A percentile compares a stretch with the other conserved stretches of the same genome.
Evolutionary conservation across 1,140 invertebrate genomes (phyloP).

Genomic region (Cataglyphis hispanica): DNA sequence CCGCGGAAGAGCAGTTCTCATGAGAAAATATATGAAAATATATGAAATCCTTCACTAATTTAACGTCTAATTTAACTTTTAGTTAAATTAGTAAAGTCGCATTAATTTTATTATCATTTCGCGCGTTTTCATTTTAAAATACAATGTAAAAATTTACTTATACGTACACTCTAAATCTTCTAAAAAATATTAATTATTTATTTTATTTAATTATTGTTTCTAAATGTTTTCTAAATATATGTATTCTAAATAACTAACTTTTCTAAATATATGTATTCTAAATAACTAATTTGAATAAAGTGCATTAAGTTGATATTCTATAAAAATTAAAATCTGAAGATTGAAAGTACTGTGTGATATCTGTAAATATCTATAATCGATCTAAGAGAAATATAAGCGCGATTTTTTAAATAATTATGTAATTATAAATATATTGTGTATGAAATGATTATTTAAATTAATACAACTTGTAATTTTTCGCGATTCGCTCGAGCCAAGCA

Average conservation of each 20-base stretch:
- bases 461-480: neutral
- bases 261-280: neutral
- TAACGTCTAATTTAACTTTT: no score
- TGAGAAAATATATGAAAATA: neutral
- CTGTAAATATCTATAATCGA: neutral
- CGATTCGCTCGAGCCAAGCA: conserved; percentile 30
- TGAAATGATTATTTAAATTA: neutral
- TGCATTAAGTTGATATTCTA: conserved; percentile 8
- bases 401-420: neutral
- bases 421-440: conserved; percentile 6
- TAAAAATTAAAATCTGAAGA: neutral
- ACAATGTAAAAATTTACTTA: no score
- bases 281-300: neutral
- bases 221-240: neutral
- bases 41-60: neutral
- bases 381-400: neutral
- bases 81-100: no score
- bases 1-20: neutral
- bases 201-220: neutral
- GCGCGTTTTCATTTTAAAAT: no score
- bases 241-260: no score
- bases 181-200: neutral
- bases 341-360: neutral
- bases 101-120: no score
- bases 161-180: no score